phyloP scores from a whole-genome alignment of 2,888 invertebrate genomes.

The Mythimna vitellina region DNA sequence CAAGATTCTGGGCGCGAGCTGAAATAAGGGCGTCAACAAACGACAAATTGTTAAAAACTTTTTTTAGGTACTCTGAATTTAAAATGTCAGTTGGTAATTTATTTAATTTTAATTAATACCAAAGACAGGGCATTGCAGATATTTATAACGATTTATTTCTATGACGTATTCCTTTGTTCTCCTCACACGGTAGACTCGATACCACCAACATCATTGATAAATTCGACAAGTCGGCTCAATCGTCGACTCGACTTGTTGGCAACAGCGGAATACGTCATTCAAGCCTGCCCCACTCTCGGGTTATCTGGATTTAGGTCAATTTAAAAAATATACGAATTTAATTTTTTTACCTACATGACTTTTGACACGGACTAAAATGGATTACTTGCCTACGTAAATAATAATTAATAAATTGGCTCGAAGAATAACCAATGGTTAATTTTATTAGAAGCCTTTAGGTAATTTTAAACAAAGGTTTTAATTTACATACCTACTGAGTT shows the following conservation, averaged over 20 bases:
- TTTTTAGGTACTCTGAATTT: background rate
- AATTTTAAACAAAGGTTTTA: slow-evolving; percentile 1
- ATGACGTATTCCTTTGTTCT: slow-evolving; percentile 48
- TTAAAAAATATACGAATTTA: slow-evolving; percentile 28
- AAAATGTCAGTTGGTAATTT: background rate
- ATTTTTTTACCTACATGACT: background rate
- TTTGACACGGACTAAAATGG: slow-evolving; percentile 11
- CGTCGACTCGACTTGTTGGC: slow-evolving; percentile 41
- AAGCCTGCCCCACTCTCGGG: slow-evolving; percentile 45
- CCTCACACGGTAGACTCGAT: slow-evolving; percentile 33
- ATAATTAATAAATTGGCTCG: slow-evolving; percentile 17
- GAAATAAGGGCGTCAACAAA: slow-evolving; percentile 49
- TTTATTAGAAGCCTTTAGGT: slow-evolving; percentile 16
- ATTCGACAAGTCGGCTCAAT: slow-evolving; percentile 44
- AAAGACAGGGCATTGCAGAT: background rate
- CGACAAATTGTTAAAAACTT: background rate
- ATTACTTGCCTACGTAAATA: slow-evolving; percentile 7
- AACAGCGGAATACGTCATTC: slow-evolving; percentile 49
- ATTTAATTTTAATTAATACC: background rate
- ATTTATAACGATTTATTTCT: background rate
- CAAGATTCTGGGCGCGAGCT: slow-evolving; percentile 26
- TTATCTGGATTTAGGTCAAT: slow-evolving; percentile 46
- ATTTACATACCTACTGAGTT: slow-evolving; percentile 7
- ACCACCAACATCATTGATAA: slow-evolving; percentile 50
- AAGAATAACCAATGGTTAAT: slow-evolving; percentile 33